phyloP scores from a whole-genome alignment of 2,888 invertebrate genomes.

The Drosophila sordidula region DNA sequence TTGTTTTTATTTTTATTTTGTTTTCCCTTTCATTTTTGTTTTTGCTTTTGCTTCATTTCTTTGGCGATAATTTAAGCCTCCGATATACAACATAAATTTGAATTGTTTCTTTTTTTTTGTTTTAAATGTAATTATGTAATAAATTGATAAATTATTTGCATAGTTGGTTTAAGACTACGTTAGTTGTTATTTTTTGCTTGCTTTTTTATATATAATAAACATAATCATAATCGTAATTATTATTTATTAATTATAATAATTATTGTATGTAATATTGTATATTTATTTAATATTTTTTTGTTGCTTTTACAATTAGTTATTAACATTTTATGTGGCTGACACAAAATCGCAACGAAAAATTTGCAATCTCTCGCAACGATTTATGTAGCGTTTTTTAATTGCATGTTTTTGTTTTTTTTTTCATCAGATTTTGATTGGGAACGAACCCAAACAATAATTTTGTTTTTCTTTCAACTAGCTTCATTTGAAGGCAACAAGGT shows the following conservation, averaged over 20 bases:
- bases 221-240: constrained; percentile 22
- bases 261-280: constrained; percentile 32
- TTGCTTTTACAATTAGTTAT: constrained; percentile 41
- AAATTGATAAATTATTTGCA: constrained; percentile 69
- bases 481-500: constrained; percentile 85
- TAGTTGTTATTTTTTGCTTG: constrained; percentile 28
- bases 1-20: constrained; percentile 30
- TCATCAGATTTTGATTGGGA: constrained; percentile 19
- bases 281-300: constrained; percentile 16
- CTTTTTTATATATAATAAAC: constrained; percentile 12
- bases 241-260: constrained; percentile 21
- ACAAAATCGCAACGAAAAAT: constrained; percentile 44
- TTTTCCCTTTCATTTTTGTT: constrained; percentile 31
- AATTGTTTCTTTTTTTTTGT: constrained; percentile 42
- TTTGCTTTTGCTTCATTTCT: constrained; percentile 76
- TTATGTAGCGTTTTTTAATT: constrained; percentile 16
- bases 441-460: constrained; percentile 5
- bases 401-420: constrained; percentile 10
- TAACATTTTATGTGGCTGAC: constrained; percentile 46
- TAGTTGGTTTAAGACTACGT: constrained; percentile 49
- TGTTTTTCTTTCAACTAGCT: constrained; percentile 77
- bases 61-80: constrained; percentile 85
- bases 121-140: constrained; percentile 40
- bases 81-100: constrained; percentile 82
- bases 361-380: constrained; percentile 47